These are phyloP conservation scores for Himalopsyche kuldschensis DNA, from an alignment of 2,888 invertebrate species.

Conservation along the genomic window DNA sequence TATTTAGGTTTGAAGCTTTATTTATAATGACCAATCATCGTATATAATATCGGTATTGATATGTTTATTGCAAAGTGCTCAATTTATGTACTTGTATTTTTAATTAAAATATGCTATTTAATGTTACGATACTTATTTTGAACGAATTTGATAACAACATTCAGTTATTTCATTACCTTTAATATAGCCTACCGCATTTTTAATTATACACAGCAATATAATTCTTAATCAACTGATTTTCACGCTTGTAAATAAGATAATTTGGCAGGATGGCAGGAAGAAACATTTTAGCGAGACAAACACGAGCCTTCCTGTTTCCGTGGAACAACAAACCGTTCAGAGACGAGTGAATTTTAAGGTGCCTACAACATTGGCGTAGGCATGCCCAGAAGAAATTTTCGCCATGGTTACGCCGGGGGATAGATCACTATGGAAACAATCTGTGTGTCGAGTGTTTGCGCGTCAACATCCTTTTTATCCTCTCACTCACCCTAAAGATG, in stretches of 20 bases:
- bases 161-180: too few species aligned
- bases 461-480: slow-evolving; percentile 32
- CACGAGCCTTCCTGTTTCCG: not conserved
- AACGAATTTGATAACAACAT: too few species aligned
- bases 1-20: too few species aligned
- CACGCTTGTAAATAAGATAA: not conserved
- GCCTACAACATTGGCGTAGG: slow-evolving; percentile 4
- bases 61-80: too few species aligned
- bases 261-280: not conserved
- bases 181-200: too few species aligned
- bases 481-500: not conserved
- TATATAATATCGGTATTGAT: too few species aligned
- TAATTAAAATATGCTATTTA: too few species aligned
- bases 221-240: too few species aligned
- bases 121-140: too few species aligned
- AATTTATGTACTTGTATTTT: too few species aligned
- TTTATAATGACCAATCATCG: too few species aligned
- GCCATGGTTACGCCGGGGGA: slow-evolving; percentile 38
- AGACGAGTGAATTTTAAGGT: not conserved
- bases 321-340: not conserved
- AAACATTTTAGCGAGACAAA: not conserved
- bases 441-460: slow-evolving; percentile 35
- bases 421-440: slow-evolving; percentile 39
- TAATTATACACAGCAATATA: too few species aligned
- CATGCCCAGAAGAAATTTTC: slow-evolving; percentile 34